A percentile compares a stretch with the other conserved stretches of the same genome.
Conservation (phyloP, 2,888 invertebrate genomes). For the Linnaemya vulpina region DNA sequence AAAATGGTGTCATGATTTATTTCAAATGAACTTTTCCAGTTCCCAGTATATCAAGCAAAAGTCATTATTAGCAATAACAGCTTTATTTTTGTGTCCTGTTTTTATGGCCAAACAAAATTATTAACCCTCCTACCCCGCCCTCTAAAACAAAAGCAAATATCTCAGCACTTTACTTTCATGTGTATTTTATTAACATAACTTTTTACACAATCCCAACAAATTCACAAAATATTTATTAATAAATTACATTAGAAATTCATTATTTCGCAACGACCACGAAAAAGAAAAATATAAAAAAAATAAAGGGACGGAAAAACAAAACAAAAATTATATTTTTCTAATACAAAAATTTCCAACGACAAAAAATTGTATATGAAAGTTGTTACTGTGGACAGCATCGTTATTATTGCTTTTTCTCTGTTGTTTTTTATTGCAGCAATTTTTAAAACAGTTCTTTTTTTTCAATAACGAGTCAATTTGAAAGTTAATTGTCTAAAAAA, state of each 20-base stretch:
- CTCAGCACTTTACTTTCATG: conserved; percentile 37
- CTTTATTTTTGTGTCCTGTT: not conserved
- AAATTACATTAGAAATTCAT: conserved; percentile 56
- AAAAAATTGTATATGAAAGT: conserved; percentile 5
- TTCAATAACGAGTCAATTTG: conserved; percentile 67
- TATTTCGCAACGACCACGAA: conserved; percentile 10
- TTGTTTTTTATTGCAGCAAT: conserved; percentile 18
- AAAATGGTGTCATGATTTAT: not conserved
- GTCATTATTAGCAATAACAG: conserved; percentile 5
- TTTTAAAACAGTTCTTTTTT: conserved; percentile 19
- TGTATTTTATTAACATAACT: conserved; percentile 43
- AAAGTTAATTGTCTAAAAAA: conserved; percentile 68
- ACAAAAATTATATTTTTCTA: no score
- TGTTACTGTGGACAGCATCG: conserved; percentile 11
- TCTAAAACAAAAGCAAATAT: not conserved
- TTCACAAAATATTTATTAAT: conserved; percentile 37
- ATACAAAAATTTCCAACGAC: not conserved
- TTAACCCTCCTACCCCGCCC: not conserved
- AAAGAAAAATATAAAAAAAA: not conserved
- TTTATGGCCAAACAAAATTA: not conserved
- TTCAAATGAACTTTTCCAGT: not conserved
- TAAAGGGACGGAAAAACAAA: not conserved
- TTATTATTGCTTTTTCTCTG: conserved; percentile 22
- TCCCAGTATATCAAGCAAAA: not conserved
- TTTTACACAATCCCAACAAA: conserved; percentile 32